phyloP scores from a whole-genome alignment of 2,888 invertebrate genomes.

The Sesia apiformis region DNA sequence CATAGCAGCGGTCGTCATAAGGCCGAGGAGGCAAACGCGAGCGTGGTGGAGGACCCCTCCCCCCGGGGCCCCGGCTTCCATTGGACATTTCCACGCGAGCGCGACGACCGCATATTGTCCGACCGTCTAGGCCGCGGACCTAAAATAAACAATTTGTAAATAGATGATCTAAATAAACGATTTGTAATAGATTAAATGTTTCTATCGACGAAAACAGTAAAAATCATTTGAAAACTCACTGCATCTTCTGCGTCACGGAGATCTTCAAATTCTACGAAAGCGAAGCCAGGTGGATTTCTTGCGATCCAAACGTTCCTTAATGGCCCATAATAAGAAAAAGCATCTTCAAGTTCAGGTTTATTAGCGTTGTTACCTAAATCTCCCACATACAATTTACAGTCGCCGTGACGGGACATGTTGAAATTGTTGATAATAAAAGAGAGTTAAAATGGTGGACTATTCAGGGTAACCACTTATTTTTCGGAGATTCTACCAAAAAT shows the following conservation, averaged over 20 bases:
- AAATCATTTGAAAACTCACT: conserved; percentile 61
- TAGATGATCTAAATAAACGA: background rate
- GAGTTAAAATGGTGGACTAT: too few relatives aligned
- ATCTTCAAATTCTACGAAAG: conserved; percentile 96
- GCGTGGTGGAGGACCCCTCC: conserved; percentile 75
- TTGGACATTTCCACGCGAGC: conserved; percentile 95
- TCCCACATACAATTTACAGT: conserved; percentile 97
- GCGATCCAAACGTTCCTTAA: conserved; percentile 98
- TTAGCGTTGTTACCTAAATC: conserved; percentile 94
- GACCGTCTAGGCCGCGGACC: conserved; percentile 79
- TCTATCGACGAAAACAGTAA: background rate
- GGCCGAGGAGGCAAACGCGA: conserved; percentile 83
- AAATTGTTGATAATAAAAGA: too few relatives aligned
- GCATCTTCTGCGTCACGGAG: conserved; percentile 94
- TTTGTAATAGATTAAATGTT: background rate
- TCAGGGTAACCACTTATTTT: too few relatives aligned
- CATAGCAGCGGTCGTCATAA: conserved; percentile 94
- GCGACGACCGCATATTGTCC: conserved; percentile 90
- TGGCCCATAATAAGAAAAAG: conserved; percentile 94
- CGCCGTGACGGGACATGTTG: conserved; percentile 85
- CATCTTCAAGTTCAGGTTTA: conserved; percentile 94
- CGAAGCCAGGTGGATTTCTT: conserved; percentile 95
- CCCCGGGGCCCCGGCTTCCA: conserved; percentile 79
- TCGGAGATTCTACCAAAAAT: too few relatives aligned
- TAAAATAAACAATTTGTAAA: conserved; percentile 11